Conservation (phyloP, 1,140 invertebrate genomes). For the Euwallacea fornicatus region DNA sequence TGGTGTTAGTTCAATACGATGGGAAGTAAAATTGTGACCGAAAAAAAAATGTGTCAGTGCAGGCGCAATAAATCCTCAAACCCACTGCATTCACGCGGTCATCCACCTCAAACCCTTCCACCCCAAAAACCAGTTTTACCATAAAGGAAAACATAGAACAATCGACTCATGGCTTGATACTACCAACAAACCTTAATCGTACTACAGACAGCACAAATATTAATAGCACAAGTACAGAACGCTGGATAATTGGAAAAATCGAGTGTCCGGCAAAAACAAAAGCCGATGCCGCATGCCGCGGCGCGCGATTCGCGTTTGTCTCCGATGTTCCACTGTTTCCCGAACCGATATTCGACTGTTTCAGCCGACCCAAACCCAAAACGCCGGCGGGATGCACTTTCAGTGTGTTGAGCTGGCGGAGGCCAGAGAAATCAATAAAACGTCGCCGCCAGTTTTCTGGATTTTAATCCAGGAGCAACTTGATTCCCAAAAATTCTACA, state of each 20-base stretch:
- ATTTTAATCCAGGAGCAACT: slow-evolving; percentile 9
- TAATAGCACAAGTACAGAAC: neutral
- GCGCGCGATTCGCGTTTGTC: slow-evolving; percentile 16
- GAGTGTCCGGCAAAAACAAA: slow-evolving; percentile 6
- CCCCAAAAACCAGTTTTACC: neutral
- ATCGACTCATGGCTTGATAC: neutral
- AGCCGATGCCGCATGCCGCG: slow-evolving; percentile 18
- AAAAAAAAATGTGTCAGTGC: too few relatives aligned
- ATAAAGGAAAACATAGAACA: neutral
- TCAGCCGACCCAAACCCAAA: slow-evolving; percentile 5
- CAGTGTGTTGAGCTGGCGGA: slow-evolving; percentile 21
- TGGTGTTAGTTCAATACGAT: too few relatives aligned
- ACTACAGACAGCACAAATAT: neutral
- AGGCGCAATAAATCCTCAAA: too few relatives aligned
- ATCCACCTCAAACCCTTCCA: neutral
- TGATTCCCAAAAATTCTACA: neutral
- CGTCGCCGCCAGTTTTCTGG: slow-evolving; percentile 24
- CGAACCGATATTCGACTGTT: slow-evolving; percentile 23
- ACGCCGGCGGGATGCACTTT: slow-evolving; percentile 27
- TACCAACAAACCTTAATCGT: neutral
- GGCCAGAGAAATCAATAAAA: slow-evolving; percentile 30
- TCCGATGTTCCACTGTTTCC: slow-evolving; percentile 17
- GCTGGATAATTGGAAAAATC: neutral
- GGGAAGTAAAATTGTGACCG: too few relatives aligned
- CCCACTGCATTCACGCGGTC: neutral